phyloP scores from a whole-genome alignment of 1,140 invertebrate species.

The Oryzaephilus surinamensis region DNA sequence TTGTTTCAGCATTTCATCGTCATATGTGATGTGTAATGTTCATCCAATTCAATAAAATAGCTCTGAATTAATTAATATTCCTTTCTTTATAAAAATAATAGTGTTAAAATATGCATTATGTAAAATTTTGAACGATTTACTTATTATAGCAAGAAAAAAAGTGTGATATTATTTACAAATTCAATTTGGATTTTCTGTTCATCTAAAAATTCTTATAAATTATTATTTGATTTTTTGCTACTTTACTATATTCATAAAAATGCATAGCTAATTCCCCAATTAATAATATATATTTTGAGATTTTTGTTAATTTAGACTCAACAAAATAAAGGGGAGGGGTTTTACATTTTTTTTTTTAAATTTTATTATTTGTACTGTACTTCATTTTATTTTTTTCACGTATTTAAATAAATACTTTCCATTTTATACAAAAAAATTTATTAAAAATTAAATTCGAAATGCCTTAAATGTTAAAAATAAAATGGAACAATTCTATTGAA shows the following conservation, averaged over 20 bases:
- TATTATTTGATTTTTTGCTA: constrained; percentile 3
- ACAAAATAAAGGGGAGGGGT: no score
- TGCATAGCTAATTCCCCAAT: constrained; percentile 11
- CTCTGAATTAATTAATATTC: no score
- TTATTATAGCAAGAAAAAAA: constrained; percentile 3
- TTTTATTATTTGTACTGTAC: not conserved
- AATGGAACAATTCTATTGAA: no score
- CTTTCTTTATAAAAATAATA: no score
- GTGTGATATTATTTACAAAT: not conserved
- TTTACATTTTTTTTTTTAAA: constrained; percentile 4
- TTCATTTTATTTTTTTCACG: constrained; percentile 7
- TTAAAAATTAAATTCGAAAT: not conserved
- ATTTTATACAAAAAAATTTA: constrained; percentile 5
- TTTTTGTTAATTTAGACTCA: constrained; percentile 8
- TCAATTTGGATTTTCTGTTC: not conserved
- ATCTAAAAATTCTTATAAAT: not conserved
- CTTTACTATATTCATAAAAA: constrained; percentile 2
- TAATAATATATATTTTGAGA: constrained; percentile 10
- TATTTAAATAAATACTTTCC: constrained; percentile 12
- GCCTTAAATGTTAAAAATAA: constrained; percentile 7
- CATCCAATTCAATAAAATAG: no score
- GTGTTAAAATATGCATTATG: constrained; percentile 5
- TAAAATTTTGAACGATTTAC: not conserved
- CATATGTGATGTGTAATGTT: constrained; percentile 1
- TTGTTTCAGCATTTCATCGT: constrained; percentile 9